A percentile compares a stretch with the other conserved stretches of the same genome.
phyloP scores from a whole-genome alignment of 2,797 vertebrate genomes.

The Graptemys geographica region DNA sequence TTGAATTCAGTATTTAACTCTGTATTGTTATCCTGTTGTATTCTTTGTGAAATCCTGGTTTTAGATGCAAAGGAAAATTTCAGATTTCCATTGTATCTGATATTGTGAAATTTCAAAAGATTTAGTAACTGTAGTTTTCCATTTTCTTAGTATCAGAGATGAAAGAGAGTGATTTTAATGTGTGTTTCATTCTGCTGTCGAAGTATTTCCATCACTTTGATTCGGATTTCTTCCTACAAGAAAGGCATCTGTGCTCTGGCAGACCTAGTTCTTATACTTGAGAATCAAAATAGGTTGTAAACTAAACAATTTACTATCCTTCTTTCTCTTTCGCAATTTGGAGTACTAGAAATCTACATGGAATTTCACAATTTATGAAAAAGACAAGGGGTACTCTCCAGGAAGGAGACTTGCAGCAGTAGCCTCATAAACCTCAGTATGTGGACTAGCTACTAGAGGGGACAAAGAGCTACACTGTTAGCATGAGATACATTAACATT shows the following conservation, averaged over 20 bases:
- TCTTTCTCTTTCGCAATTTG: not conserved
- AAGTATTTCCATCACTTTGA: not conserved
- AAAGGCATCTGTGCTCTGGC: not conserved
- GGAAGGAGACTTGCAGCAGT: not conserved
- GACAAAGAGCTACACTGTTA: not conserved
- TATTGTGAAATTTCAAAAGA: not conserved
- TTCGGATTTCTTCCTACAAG: not conserved
- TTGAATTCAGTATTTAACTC: not conserved
- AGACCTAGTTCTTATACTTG: not conserved
- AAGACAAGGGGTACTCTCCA: not conserved
- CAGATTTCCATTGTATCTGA: not conserved
- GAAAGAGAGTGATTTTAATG: not conserved
- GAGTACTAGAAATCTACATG: not conserved
- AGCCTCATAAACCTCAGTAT: not conserved
- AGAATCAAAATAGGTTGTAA: not conserved
- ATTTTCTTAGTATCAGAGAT: not conserved
- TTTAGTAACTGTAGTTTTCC: not conserved
- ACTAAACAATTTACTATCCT: no score
- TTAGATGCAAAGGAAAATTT: not conserved
- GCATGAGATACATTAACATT: not conserved
- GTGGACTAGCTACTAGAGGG: not conserved
- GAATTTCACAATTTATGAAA: not conserved
- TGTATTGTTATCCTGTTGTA: not conserved
- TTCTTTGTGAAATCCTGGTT: not conserved
- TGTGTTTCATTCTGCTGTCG: not conserved